Base-by-base conservation (phyloP, 2,797 vertebrate species). In the Carduelis carduelis region DNA sequence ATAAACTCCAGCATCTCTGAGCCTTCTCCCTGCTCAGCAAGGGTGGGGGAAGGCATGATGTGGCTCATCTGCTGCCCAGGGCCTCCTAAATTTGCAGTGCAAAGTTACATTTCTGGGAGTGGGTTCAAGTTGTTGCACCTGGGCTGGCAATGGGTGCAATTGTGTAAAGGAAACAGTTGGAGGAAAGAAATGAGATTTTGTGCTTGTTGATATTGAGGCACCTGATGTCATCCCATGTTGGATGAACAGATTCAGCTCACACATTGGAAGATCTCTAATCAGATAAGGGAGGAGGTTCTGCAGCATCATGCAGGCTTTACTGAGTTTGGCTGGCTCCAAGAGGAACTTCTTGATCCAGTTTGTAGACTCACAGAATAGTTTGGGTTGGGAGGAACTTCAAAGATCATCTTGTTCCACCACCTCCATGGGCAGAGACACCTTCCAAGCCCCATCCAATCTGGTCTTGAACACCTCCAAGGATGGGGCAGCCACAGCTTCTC, bases 91-190 rank as follows among this genome's bases (percentile, higher is more conserved):
- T 41, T 28, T 6, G 9, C 12, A 27, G 1, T 2, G 6, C 0
- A 6, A 28, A 55, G 32, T 63, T 12, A 1, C 0, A 0, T 49
- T 71, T 81, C 60, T 83, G 64, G 3, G 11, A 14, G 14, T 0
- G 1, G 44, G 14, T 56, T 32, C 17, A 57, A 41, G 53, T 17
- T 23, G 32, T 32, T 69, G 52, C 44, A 26, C 46, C 30, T 34
- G 66, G 15, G 6, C 27, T 68, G 59, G 15, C 22, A 5, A 1
- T 35, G 44, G 59, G 3, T 41, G 32, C 0, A 1, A 19, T 2
- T 64, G 22, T 0, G 0, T 10, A 27, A 35, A 17, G 0, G 0
- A 35, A 61, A 57, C 0, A 1, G 3, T 7, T 46, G 30, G 32
- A 16, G 44, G 53, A 68, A 75, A 60, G 3, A 53, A 47, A 27